A percentile compares a stretch with the other conserved stretches of the same genome.
Evolutionary conservation across 2,113 vertebrate species (phyloP).

Genomic region (Tetrao urogallus): DNA sequence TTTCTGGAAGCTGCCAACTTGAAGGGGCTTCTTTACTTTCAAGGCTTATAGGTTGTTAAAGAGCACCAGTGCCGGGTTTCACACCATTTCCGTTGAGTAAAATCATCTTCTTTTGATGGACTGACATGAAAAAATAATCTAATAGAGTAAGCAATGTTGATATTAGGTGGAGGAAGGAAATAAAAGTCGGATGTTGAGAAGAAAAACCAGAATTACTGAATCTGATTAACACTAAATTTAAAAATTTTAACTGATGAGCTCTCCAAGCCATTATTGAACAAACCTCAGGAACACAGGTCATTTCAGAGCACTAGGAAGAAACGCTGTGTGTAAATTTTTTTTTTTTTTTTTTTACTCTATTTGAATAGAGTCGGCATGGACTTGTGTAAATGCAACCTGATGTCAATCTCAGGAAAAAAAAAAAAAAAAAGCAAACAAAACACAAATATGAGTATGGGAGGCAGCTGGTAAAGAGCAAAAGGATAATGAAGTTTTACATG

Average conservation of each 20-base stretch:
- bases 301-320: background rate
- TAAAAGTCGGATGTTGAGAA: background rate
- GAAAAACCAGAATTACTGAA: background rate
- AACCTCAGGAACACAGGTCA: background rate
- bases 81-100: background rate
- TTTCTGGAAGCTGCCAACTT: background rate
- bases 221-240: background rate
- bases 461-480: background rate
- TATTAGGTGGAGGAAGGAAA: background rate
- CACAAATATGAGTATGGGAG: background rate
- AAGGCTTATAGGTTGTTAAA: background rate
- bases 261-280: background rate
- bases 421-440: background rate
- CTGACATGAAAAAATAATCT: background rate
- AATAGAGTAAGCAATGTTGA: background rate
- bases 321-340: too few species aligned
- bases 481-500: background rate
- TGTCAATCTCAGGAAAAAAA: background rate
- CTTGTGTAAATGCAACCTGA: background rate
- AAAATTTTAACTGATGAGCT: background rate
- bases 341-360: background rate
- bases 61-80: background rate
- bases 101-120: background rate
- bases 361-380: background rate
- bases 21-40: conserved; percentile 21